These are phyloP conservation scores for Dorcus hopei DNA, from an alignment of 2,888 invertebrate species.

Conservation along the genomic window DNA sequence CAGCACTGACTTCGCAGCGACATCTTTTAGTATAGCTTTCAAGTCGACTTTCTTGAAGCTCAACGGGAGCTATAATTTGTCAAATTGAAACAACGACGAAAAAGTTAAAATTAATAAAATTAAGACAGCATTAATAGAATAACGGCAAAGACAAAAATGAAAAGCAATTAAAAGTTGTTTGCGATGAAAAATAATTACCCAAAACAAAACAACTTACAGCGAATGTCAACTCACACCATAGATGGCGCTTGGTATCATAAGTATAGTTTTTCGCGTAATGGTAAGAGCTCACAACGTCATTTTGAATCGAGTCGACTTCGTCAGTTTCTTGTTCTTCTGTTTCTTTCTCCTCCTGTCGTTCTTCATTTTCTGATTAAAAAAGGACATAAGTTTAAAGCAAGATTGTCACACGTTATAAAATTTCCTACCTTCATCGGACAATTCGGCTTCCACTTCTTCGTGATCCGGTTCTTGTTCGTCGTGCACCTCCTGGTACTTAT, in stretches of 20 bases:
- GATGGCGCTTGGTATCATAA: constrained; percentile 71
- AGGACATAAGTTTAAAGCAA: too few species aligned
- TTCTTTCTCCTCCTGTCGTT: neutral
- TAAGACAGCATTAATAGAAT: constrained; percentile 1
- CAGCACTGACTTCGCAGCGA: constrained; percentile 70
- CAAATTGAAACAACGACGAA: neutral
- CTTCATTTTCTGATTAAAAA: too few species aligned
- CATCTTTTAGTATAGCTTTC: constrained; percentile 67
- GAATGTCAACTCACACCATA: constrained; percentile 84
- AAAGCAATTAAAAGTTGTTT: too few species aligned
- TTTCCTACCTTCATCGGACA: constrained; percentile 38
- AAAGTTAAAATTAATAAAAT: neutral
- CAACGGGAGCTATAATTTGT: constrained; percentile 54
- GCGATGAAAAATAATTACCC: neutral
- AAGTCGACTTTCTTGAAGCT: constrained; percentile 69
- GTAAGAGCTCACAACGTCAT: constrained; percentile 39
- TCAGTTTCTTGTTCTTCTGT: constrained; percentile 31
- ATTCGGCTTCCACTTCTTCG: constrained; percentile 46
- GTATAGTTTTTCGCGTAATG: constrained; percentile 56
- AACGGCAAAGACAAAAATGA: neutral
- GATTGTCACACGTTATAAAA: neutral
- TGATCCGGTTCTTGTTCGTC: constrained; percentile 55
- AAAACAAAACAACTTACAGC: constrained; percentile 51
- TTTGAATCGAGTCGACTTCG: constrained; percentile 11
- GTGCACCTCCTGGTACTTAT: constrained; percentile 42